Conservation (phyloP, 1,140 invertebrate genomes). For the Drosophila biarmipes region DNA sequence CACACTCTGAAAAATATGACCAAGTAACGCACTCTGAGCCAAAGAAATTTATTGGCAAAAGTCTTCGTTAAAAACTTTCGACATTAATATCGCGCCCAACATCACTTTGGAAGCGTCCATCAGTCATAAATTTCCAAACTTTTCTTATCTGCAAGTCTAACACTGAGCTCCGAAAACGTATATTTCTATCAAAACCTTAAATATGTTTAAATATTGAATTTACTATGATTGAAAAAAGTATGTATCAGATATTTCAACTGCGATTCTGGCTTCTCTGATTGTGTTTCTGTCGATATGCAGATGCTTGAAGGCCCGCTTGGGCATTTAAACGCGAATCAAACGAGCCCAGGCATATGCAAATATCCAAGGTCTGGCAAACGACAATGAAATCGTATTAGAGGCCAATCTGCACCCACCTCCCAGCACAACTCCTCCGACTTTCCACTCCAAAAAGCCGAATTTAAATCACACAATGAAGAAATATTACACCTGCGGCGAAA, state of each 20-base stretch:
- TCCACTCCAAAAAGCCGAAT: constrained; percentile 49
- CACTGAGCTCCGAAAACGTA: too few species aligned
- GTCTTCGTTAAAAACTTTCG: too few species aligned
- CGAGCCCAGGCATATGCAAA: constrained; percentile 47
- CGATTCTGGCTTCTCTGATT: constrained; percentile 9
- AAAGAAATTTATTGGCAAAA: not conserved
- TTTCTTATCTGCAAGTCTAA: not conserved
- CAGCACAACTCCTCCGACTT: not conserved
- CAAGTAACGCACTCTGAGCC: not conserved
- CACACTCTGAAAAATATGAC: not conserved
- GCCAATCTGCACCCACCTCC: constrained; percentile 11
- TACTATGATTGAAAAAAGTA: not conserved
- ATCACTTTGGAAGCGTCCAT: not conserved
- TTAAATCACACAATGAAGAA: constrained; percentile 71
- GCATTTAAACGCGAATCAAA: constrained; percentile 38
- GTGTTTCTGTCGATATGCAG: constrained; percentile 4
- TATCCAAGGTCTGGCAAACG: constrained; percentile 51
- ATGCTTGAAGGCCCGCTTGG: constrained; percentile 17
- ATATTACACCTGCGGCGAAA: constrained; percentile 77
- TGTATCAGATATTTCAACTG: too few species aligned
- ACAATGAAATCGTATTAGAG: constrained; percentile 77
- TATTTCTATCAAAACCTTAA: not conserved
- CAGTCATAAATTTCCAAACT: not conserved
- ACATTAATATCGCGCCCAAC: not conserved
- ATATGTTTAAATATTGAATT: not conserved